Evolutionary conservation across 1,140 invertebrate species (phyloP), one percentile per base, ranked within the genome.

Genomic region (Aphidius ervi): DNA sequence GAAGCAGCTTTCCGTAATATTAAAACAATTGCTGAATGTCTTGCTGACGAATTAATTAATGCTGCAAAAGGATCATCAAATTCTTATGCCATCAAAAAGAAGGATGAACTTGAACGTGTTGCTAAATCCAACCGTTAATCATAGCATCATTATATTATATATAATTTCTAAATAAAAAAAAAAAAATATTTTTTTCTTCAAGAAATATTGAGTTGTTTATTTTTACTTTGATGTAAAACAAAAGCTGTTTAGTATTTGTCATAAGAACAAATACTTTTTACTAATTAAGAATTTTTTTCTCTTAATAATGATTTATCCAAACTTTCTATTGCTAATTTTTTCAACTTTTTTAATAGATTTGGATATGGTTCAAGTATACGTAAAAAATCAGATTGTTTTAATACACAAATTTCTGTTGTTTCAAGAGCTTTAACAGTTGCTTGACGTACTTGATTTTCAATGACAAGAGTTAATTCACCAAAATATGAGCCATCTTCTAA

Each of bases 41-140:
- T 99, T 72, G 97, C 98, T 79, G 98, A 99, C 87, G 98, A 99
- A 81, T 86, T 99, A 23, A 99, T 99, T 78, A 99, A 99, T 78
- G 98, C 98, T 67, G 95, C 97, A 42, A 99, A 99, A 88, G 97
- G 97, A 64, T 99, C 97, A 62, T 98, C 96, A 52, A 99, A 99
- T 83, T 98, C 94, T 48, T 99, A 99, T 75, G 97, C 97, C 64
- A 99, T 99, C 81, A 99, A 99, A 85, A 99, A 99, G 87, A 99
- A 99, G 82, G 98, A 99, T 79, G 98, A 99, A 85, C 86, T 99
- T 76, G 98, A 99, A 83, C 93, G 98, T 87, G 98, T 99, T 67
- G 97, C 97, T 74, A 99, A 99, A 82, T 99, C 96, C 77, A 99
- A 99, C 87, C 93, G 97, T 93, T 99, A 99, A 97, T 73, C 62